These are phyloP conservation scores for Rhinoptilus africanus DNA, from an alignment of 2,113 vertebrate genomes.

Conservation along the genomic window DNA sequence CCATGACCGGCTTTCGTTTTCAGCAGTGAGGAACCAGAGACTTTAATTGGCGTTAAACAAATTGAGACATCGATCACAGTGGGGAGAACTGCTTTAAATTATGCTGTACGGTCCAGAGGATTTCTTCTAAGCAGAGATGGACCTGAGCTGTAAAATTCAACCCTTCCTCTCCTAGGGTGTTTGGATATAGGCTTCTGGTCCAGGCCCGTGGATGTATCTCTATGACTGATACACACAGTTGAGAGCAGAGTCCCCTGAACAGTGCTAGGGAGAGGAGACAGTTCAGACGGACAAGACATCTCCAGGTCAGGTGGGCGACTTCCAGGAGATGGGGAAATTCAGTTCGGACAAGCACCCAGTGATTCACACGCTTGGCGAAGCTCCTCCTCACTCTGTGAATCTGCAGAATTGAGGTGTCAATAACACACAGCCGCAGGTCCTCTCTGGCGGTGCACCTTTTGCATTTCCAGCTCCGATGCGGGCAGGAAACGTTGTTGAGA, in stretches of 20 bases:
- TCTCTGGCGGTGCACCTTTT: conserved; percentile 37
- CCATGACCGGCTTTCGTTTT: conserved; percentile 49
- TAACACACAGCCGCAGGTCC: background rate
- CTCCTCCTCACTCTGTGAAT: conserved; percentile 51
- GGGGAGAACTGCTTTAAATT: conserved; percentile 60
- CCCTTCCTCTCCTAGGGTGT: conserved; percentile 56
- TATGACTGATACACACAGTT: conserved; percentile 37
- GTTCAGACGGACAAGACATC: conserved; percentile 53
- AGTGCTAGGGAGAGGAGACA: conserved; percentile 58
- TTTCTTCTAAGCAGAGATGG: conserved; percentile 62
- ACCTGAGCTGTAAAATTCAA: conserved; percentile 69
- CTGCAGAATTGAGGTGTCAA: conserved; percentile 44
- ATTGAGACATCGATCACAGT: conserved; percentile 64
- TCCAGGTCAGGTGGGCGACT: conserved; percentile 24
- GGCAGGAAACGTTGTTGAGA: conserved; percentile 35
- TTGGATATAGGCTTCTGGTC: conserved; percentile 62
- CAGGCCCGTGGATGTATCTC: conserved; percentile 51
- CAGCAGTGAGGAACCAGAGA: conserved; percentile 60
- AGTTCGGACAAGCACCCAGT: conserved; percentile 64
- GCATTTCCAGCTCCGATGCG: conserved; percentile 37
- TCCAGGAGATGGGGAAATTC: conserved; percentile 41
- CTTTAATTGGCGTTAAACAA: conserved; percentile 57
- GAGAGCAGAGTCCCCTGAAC: conserved; percentile 66
- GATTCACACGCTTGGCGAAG: background rate
- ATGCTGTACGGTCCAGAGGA: conserved; percentile 27